Evolutionary conservation across 2,888 invertebrate species (phyloP).

Genomic region (Harmothoe impar): DNA sequence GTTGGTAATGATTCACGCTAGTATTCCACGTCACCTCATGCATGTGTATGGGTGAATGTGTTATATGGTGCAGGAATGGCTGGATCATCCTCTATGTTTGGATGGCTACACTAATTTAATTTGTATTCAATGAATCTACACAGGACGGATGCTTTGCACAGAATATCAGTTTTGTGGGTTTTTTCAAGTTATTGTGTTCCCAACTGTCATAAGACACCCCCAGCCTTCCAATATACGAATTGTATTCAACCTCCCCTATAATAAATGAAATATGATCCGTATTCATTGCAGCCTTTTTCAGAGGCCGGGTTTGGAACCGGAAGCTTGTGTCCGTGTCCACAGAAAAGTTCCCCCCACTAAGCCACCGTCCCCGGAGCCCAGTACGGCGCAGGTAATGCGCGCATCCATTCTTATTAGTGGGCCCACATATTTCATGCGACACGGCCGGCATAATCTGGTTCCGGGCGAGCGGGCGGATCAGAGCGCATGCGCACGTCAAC

Average conservation of each 20-base stretch:
- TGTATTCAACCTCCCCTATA: background rate
- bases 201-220: too few relatives aligned
- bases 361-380: background rate
- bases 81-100: too few relatives aligned
- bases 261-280: background rate
- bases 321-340: slow-evolving; percentile 14
- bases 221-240: background rate
- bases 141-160: too few relatives aligned
- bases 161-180: too few relatives aligned
- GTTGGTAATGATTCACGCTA: too few relatives aligned
- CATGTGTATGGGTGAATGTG: too few relatives aligned
- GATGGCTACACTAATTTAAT: too few relatives aligned
- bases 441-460: slow-evolving; percentile 46
- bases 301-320: background rate
- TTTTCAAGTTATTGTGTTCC: too few relatives aligned
- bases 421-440: slow-evolving; percentile 45
- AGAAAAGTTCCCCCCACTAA: background rate
- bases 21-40: too few relatives aligned
- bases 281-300: background rate
- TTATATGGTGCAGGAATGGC: too few relatives aligned
- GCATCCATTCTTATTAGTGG: slow-evolving; percentile 53
- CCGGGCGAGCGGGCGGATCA: slow-evolving; percentile 29
- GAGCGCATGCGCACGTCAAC: slow-evolving; percentile 30
- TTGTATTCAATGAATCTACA: too few relatives aligned
- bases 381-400: background rate